Base-by-base conservation (phyloP, 2,113 vertebrate species). In the Paramisgurnus dabryanus region DNA sequence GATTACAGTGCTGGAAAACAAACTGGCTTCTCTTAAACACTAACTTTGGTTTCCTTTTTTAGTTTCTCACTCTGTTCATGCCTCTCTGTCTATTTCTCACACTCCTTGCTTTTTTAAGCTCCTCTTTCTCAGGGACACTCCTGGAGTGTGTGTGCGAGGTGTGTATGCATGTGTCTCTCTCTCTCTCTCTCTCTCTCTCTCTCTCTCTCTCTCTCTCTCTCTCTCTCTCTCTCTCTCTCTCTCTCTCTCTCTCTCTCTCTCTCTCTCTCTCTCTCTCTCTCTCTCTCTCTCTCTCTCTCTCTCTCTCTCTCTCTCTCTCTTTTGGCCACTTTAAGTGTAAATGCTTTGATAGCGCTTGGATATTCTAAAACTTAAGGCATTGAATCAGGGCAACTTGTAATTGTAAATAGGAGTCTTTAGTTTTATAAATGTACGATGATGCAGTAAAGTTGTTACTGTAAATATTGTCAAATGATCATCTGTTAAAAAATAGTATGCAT, bases 91-190 rank as follows among this genome's bases (percentile, higher is more conserved):
- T 27, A 41, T 67, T 58, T 68, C 15, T 49, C 9, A 39, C n/a
- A 61, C 67, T 41, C 5, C 39, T 49, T 64, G 64, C 18, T 57
- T 41, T 66, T 75, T 64, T 10, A 58, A 72, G 53, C 58, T 15
- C 12, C 53, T 41, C 78, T 78, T 83, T 72, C 82, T 78, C 82
- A 81, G 82, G 79, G 67, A 80, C 61, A 73, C 78, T 78, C 55
- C 18, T 66, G 41, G 66, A 45, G 69, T 73, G 17, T 43, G 63
- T 74, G 72, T 67, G 22, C 69, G 43, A 45, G 27, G 27, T 34
- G 66, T 78, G 12, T 47, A 49, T 67, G 61, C 40, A 49, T 68
- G 17, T 78, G 0, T 22, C 22, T 22, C 22, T 22, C 22, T 22
- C 22, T 22, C 22, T 22, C 22, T 22, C 22, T 22, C 22, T 22